Evolutionary conservation across 2,113 vertebrate species (phyloP).

Genomic region (Chrysemys picta): DNA sequence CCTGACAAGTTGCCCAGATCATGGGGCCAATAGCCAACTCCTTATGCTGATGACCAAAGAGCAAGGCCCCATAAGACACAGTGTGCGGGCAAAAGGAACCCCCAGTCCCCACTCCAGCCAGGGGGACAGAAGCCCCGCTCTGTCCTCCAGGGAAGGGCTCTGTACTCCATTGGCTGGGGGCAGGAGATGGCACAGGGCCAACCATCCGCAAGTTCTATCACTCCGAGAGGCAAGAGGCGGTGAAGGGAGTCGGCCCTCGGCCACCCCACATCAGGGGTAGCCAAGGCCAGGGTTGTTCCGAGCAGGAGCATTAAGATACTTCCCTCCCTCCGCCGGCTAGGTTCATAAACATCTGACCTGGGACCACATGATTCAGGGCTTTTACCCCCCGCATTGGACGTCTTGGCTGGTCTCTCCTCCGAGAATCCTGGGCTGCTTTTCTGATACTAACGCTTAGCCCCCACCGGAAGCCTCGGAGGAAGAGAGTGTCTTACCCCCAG

Average conservation of each 20-base stretch:
- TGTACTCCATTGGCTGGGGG: background rate
- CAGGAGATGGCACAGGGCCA: background rate
- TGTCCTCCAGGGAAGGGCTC: background rate
- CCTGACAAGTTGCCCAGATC: background rate
- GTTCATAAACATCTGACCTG: background rate
- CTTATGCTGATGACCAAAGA: background rate
- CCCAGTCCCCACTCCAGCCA: background rate
- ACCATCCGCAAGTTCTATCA: background rate
- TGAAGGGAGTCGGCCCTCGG: background rate
- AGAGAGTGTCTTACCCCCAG: background rate
- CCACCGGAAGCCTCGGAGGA: background rate
- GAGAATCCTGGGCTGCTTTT: background rate
- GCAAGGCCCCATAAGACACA: background rate
- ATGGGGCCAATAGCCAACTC: background rate
- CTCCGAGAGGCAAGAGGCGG: background rate
- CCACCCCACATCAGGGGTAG: background rate
- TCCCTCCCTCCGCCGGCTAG: background rate
- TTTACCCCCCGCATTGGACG: background rate
- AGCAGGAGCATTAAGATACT: background rate
- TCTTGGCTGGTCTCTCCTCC: background rate
- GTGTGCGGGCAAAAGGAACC: background rate
- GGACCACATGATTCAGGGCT: background rate
- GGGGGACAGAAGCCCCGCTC: background rate
- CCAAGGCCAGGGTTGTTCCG: background rate
- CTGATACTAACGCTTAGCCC: background rate